These are phyloP conservation scores for Condylura cristata DNA, from an alignment of 2,113 vertebrate genomes.

Conservation along the genomic window DNA sequence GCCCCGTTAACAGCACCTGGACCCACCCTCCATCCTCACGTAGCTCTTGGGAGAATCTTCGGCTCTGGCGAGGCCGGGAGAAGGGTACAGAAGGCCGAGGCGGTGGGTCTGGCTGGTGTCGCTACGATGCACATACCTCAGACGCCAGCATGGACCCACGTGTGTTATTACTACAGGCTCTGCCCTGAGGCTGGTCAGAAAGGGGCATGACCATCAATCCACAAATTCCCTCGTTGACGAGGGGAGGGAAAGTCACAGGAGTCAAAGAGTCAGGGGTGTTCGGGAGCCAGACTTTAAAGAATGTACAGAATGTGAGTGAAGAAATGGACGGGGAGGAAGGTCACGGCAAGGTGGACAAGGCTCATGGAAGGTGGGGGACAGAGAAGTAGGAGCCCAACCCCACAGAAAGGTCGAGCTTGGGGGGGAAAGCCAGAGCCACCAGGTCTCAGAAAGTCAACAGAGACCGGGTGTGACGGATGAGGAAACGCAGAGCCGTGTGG, in stretches of 20 bases:
- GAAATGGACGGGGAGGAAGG: not conserved
- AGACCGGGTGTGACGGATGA: not conserved
- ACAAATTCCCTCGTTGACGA: not conserved
- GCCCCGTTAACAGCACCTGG: not conserved
- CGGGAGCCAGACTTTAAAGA: not conserved
- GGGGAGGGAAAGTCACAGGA: not conserved
- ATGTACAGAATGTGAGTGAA: not conserved
- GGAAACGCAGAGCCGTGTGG: not conserved
- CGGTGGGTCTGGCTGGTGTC: not conserved
- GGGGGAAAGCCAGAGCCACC: not conserved
- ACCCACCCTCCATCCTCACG: not conserved
- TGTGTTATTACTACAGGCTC: not conserved
- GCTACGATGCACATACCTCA: no score
- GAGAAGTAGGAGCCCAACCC: not conserved
- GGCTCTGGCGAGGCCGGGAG: not conserved
- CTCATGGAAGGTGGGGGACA: not conserved
- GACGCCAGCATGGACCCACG: not conserved
- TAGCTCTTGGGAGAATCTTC: not conserved
- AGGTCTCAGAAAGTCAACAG: not conserved
- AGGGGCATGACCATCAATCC: not conserved
- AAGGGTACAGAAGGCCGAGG: not conserved
- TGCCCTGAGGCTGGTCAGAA: not conserved
- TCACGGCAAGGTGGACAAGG: not conserved
- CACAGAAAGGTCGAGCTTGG: not conserved
- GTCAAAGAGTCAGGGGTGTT: not conserved